phyloP scores from a whole-genome alignment of 2,797 vertebrate species.

The Poecilia picta region DNA sequence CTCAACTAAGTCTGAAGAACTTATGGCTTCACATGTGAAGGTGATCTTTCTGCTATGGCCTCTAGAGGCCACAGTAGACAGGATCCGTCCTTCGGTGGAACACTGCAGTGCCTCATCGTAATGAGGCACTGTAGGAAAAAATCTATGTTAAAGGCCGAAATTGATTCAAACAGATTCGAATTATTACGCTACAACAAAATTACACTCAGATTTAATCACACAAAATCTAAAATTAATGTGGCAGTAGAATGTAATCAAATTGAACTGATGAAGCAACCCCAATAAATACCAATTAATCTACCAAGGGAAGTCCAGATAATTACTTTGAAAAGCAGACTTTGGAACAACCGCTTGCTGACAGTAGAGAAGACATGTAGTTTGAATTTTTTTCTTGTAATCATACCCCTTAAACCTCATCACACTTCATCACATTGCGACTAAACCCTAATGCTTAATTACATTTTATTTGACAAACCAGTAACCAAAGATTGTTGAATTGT shows the following conservation, averaged over 20 bases:
- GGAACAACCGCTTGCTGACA: background rate
- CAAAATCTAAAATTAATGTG: background rate
- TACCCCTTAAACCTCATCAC: background rate
- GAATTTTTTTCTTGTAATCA: background rate
- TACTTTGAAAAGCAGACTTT: background rate
- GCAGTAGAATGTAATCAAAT: background rate
- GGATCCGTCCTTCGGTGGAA: constrained; percentile 41
- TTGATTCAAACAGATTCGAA: background rate
- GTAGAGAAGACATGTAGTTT: background rate
- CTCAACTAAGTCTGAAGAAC: constrained; percentile 61
- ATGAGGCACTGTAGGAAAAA: background rate
- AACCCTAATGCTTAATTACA: background rate
- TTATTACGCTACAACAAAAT: background rate
- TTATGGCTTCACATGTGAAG: constrained; percentile 70
- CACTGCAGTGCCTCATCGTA: constrained; percentile 44
- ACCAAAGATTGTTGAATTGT: background rate
- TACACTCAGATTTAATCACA: background rate
- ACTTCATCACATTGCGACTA: background rate
- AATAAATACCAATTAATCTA: background rate
- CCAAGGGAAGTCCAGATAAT: background rate
- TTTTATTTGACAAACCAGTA: background rate
- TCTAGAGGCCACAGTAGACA: constrained; percentile 44
- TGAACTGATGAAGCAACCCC: background rate
- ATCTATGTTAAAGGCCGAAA: background rate
- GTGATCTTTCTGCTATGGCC: constrained; percentile 65